Base-by-base conservation (phyloP, 2,888 invertebrate genomes). In the Melieria crassipennis region DNA sequence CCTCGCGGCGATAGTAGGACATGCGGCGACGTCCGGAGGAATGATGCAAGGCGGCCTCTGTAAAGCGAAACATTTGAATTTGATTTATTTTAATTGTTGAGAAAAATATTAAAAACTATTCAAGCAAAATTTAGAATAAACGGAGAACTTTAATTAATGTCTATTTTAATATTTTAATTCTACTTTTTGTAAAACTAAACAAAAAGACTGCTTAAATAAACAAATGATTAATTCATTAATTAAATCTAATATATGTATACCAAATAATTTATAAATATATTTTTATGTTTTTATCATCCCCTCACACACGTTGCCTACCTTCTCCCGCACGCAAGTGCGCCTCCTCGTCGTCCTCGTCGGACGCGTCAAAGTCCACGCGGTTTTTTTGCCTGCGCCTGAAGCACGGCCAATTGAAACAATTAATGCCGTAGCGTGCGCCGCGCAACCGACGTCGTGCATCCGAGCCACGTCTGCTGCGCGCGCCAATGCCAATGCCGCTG, bases 1-100 rank as follows among this genome's bases (percentile, higher is more conserved):
- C 86, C 65, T 82, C 84, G 45, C 84, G 82, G 0, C 84, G 80
- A 68, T 82, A 86, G 66, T 78, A 84, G 16, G 86, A 85, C 80
- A 85, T 83, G 7, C 85, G 80, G 1, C 85, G 78, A 0, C 85
- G 81, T 5, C 79, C 81, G n/a, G 64, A 63, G 4, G 52, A 57
- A 30, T 72, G 74, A 52, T 67, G 68, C 43, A 48, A 60, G 10
- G 65, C 60, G 43, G 63, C 48, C 6, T 66, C 61, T 70, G 45
- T 5, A 61, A 30, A 30, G 30, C 30, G 2, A 30, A 30, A 30
- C 30, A 30, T 30, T 30, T 2, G 30, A 30, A 30, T 30, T 30
- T 2, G 3, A 30, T 30, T 30, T 30, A 30, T 3, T 30, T 30
- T 30, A 30, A 30, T 30, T 30, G 30, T 30, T 30, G 30, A 30